A percentile compares a stretch with the other conserved stretches of the same genome.
phyloP scores from a whole-genome alignment of 2,113 vertebrate genomes.

The Amphiprion percula region DNA sequence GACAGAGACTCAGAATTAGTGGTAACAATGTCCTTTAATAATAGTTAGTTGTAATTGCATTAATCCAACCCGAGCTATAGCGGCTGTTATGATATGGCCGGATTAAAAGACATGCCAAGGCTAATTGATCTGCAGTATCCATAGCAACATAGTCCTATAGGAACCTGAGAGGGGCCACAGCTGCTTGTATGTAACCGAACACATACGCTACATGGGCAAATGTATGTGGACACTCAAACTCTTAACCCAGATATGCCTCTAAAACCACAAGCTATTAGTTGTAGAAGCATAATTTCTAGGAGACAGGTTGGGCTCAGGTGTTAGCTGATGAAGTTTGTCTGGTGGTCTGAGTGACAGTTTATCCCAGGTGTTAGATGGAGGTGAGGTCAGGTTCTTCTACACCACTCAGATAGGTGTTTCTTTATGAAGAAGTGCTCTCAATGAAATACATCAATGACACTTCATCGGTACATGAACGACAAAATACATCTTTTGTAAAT shows the following conservation, averaged over 20 bases:
- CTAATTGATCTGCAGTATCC: conserved; percentile 87
- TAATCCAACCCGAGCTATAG: conserved; percentile 74
- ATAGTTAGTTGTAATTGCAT: conserved; percentile 71
- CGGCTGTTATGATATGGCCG: conserved; percentile 82
- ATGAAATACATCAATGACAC: no score
- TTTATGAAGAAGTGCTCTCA: no score
- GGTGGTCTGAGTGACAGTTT: no score
- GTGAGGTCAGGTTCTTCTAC: no score
- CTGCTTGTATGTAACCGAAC: conserved; percentile 3
- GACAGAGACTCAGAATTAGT: conserved; percentile 45
- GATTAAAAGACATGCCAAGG: conserved; percentile 86
- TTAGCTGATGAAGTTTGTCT: no score
- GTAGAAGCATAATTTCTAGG: no score
- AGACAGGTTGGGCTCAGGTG: no score
- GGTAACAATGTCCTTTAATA: conserved; percentile 66
- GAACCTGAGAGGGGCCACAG: conserved; percentile 60
- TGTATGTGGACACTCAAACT: not conserved
- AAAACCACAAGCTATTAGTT: no score
- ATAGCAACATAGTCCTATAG: conserved; percentile 84
- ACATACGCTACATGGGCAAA: not conserved
- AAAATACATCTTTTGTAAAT: not conserved
- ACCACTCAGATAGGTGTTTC: no score
- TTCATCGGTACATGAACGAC: no score
- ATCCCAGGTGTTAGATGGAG: no score
- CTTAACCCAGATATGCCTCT: no score